A percentile compares a stretch with the other conserved stretches of the same genome.
These are phyloP conservation scores for Polypedilum pembai DNA, from an alignment of 1,140 invertebrate species.

Conservation along the genomic window DNA sequence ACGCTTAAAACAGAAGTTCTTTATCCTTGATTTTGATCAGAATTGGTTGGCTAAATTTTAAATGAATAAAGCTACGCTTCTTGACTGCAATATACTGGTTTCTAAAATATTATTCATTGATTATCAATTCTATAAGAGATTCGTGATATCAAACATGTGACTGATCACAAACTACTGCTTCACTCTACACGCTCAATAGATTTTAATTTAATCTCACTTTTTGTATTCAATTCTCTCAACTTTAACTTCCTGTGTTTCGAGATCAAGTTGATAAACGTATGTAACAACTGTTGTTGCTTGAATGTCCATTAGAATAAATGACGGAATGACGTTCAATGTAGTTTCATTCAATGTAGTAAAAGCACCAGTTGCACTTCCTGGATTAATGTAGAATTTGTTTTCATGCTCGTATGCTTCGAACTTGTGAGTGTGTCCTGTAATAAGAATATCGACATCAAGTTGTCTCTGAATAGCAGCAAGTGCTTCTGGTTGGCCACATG, in stretches of 20 bases:
- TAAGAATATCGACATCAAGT: slow-evolving; percentile 96
- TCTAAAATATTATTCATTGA: too few species aligned
- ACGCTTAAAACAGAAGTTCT: too few species aligned
- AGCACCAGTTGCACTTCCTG: slow-evolving; percentile 96
- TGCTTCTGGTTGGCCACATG: slow-evolving; percentile 93
- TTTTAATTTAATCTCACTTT: slow-evolving; percentile 50
- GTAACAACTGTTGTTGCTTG: slow-evolving; percentile 96
- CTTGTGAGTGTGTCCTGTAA: slow-evolving; percentile 97
- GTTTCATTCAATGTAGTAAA: slow-evolving; percentile 66
- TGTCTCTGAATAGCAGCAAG: slow-evolving; percentile 91
- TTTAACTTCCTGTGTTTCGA: slow-evolving; percentile 83
- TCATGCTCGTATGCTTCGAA: slow-evolving; percentile 99
- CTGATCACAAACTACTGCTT: too few species aligned
- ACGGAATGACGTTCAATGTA: slow-evolving; percentile 84
- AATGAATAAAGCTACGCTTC: too few species aligned
- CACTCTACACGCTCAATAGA: too few species aligned
- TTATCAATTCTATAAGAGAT: too few species aligned
- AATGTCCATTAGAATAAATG: slow-evolving; percentile 98
- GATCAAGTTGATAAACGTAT: slow-evolving; percentile 96
- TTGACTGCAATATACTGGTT: too few species aligned
- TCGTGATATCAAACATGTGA: too few species aligned
- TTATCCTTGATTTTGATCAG: too few species aligned
- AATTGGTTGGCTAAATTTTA: too few species aligned
- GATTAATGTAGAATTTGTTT: slow-evolving; percentile 99
- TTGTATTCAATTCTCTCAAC: slow-evolving; percentile 98